phyloP scores from a whole-genome alignment of 2,888 invertebrate genomes.

The Teleogryllus oceanicus region DNA sequence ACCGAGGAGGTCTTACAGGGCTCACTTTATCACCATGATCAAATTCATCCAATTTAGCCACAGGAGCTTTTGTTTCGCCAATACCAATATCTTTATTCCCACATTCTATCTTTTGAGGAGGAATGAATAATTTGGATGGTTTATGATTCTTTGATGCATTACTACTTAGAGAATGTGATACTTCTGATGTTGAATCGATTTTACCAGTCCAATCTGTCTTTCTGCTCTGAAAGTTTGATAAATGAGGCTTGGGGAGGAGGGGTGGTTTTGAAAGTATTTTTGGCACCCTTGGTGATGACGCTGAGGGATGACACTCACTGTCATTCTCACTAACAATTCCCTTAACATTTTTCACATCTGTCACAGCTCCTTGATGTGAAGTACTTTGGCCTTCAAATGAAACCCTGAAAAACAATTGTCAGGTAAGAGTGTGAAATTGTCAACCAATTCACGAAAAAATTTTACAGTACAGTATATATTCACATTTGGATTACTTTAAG shows the following conservation, averaged over 20 bases:
- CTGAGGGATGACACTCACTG: not conserved
- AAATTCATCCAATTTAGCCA: slow-evolving; percentile 35
- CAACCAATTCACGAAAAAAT: too few species aligned
- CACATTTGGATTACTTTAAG: too few species aligned
- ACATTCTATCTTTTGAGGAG: not conserved
- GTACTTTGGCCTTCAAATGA: too few species aligned
- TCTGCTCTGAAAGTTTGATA: not conserved
- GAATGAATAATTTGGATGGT: not conserved
- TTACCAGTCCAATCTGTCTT: not conserved
- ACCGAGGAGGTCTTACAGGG: slow-evolving; percentile 35
- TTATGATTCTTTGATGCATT: not conserved
- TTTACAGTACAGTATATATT: too few species aligned
- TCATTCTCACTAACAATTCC: not conserved
- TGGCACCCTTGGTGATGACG: not conserved
- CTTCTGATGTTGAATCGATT: not conserved
- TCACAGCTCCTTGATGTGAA: too few species aligned
- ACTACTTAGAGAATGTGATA: not conserved
- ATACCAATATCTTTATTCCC: not conserved
- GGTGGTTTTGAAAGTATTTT: slow-evolving; percentile 29
- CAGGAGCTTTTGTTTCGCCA: slow-evolving; percentile 30
- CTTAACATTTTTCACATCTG: not conserved
- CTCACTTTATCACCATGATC: slow-evolving; percentile 24
- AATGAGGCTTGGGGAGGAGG: slow-evolving; percentile 33
- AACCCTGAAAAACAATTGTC: too few species aligned
- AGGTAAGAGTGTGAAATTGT: too few species aligned